phyloP scores from a whole-genome alignment of 2,888 invertebrate species.

The Periphyllus acericola region DNA sequence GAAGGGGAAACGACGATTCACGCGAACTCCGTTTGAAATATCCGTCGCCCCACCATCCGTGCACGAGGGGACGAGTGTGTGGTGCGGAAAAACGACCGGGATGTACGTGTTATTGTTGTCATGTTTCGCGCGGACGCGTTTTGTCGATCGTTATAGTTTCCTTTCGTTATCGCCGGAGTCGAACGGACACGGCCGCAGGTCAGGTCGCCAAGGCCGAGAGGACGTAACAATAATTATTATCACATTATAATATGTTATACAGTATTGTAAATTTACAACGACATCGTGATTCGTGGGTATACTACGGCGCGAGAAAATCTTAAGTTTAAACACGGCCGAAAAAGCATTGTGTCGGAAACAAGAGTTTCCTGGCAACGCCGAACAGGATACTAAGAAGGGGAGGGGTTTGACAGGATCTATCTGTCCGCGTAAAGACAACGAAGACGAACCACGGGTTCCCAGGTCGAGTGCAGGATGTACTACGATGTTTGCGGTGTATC shows the following conservation, averaged over 20 bases:
- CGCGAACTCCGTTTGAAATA: too few relatives aligned
- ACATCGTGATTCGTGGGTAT: neutral
- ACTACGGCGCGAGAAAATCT: too few relatives aligned
- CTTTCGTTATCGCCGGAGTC: neutral
- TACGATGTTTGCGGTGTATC: neutral
- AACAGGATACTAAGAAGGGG: neutral
- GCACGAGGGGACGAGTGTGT: too few relatives aligned
- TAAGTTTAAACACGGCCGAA: neutral
- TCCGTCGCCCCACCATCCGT: too few relatives aligned
- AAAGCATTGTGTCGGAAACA: constrained; percentile 25
- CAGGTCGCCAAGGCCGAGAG: too few relatives aligned
- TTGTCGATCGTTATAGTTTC: neutral
- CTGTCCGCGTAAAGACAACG: neutral
- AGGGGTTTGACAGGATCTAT: neutral
- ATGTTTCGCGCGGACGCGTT: neutral
- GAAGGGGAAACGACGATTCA: too few relatives aligned
- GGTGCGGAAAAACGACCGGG: neutral
- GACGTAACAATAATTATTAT: too few relatives aligned
- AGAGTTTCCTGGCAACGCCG: constrained; percentile 34
- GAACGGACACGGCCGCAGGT: neutral
- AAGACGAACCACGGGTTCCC: neutral
- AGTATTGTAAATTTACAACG: neutral
- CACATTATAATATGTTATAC: neutral
- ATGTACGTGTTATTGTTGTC: neutral
- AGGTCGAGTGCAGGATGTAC: neutral